These are phyloP conservation scores for Periophthalmus modestus DNA, from an alignment of 2,113 vertebrate genomes.

Conservation along the genomic window DNA sequence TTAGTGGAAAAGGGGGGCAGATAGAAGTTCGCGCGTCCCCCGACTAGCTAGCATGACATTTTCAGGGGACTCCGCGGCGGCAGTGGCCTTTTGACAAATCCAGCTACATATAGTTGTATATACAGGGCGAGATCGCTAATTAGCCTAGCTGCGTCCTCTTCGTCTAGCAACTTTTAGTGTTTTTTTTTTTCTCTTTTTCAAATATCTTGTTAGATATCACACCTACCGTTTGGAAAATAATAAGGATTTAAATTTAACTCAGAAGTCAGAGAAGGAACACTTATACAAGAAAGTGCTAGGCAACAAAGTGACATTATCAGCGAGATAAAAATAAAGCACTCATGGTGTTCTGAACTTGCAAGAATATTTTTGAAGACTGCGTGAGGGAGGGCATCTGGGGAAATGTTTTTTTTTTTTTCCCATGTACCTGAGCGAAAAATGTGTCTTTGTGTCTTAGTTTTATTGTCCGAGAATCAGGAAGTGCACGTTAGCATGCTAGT, in stretches of 20 bases:
- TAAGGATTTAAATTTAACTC: constrained; percentile 43
- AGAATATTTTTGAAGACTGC: not conserved
- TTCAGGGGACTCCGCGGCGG: constrained; percentile 56
- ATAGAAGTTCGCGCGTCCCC: constrained; percentile 39
- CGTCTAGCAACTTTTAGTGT: constrained; percentile 51
- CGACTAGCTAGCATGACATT: constrained; percentile 74
- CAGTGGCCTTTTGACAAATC: constrained; percentile 73
- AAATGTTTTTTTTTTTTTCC: no score
- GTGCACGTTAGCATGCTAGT: no score
- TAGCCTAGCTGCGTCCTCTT: constrained; percentile 52
- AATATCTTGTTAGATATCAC: constrained; percentile 59
- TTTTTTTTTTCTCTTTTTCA: not conserved
- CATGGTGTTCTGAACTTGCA: not conserved
- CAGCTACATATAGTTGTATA: constrained; percentile 36
- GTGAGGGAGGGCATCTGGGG: not conserved
- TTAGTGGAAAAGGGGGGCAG: constrained; percentile 52
- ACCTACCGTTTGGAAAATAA: constrained; percentile 59
- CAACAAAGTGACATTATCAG: constrained; percentile 37
- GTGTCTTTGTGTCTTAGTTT: no score
- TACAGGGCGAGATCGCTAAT: constrained; percentile 64
- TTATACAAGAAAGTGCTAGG: constrained; percentile 6
- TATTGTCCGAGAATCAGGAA: no score
- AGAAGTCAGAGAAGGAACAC: constrained; percentile 5
- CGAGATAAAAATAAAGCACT: constrained; percentile 1
- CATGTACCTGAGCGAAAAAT: no score